phyloP scores from a whole-genome alignment of 2,113 vertebrate genomes.

The Thamnaconus septentrionalis region DNA sequence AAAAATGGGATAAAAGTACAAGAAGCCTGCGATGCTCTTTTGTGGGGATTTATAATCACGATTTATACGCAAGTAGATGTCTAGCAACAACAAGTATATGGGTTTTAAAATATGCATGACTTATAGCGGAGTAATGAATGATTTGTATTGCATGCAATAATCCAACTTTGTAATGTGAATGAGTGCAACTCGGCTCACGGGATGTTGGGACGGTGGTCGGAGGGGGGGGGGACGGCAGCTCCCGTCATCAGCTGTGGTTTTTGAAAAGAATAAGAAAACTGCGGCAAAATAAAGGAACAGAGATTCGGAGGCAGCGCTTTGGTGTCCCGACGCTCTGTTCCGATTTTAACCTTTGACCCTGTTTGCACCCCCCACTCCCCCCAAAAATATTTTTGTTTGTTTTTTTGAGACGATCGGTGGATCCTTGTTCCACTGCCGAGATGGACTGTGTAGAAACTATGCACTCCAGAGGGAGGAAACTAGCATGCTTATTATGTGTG shows the following conservation, averaged over 20 bases:
- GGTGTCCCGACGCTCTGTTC: not conserved
- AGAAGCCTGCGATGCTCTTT: conserved; percentile 38
- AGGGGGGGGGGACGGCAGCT: not conserved
- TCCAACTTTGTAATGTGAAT: conserved; percentile 71
- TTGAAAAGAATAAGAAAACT: conserved; percentile 8
- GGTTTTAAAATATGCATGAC: conserved; percentile 75
- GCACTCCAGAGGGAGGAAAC: conserved; percentile 75
- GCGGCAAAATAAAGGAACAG: conserved; percentile 10
- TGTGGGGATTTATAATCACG: conserved; percentile 59
- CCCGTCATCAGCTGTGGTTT: conserved; percentile 13
- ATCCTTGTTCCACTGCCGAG: conserved; percentile 52
- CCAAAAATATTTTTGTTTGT: conserved; percentile 34
- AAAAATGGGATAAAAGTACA: not conserved
- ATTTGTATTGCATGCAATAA: conserved; percentile 83
- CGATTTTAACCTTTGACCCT: conserved; percentile 18
- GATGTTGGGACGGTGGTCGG: conserved; percentile 25
- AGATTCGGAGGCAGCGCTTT: too few relatives aligned
- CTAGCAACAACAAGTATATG: conserved; percentile 57
- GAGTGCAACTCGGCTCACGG: conserved; percentile 58
- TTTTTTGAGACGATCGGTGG: conserved; percentile 36
- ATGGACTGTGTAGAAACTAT: conserved; percentile 78
- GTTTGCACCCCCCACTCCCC: conserved; percentile 33
- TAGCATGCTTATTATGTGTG: conserved; percentile 71
- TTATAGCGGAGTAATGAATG: conserved; percentile 57
- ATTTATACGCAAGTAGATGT: conserved; percentile 48